A percentile compares a stretch with the other conserved stretches of the same genome.
Conservation (phyloP, 1,140 invertebrate genomes). For the Uloborus diversus region DNA sequence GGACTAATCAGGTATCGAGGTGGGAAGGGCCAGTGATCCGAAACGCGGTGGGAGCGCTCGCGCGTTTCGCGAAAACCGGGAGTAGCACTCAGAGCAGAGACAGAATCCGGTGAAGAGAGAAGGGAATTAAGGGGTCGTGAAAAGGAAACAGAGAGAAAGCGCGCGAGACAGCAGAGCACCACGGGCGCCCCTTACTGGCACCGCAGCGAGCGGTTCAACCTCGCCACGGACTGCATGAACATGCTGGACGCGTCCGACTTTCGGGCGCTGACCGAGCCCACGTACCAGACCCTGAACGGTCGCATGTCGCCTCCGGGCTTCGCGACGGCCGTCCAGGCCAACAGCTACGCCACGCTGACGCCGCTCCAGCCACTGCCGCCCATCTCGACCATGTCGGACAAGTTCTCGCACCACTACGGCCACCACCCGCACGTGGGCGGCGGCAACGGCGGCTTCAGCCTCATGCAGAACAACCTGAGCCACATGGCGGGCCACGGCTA, state of each 20-base stretch:
- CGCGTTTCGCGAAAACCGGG: too few species aligned
- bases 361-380: conserved; percentile 93
- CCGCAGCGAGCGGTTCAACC: too few species aligned
- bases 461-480: conserved; percentile 83
- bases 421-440: conserved; percentile 69
- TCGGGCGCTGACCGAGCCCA: conserved; percentile 59
- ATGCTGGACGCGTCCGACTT: conserved; percentile 62
- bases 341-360: conserved; percentile 79
- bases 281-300: conserved; percentile 61
- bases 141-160: too few species aligned
- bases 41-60: background rate
- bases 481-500: conserved; percentile 55
- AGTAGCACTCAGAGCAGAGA: too few species aligned
- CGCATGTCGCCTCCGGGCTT: conserved; percentile 59
- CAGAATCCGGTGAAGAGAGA: too few species aligned
- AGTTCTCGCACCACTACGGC: conserved; percentile 67
- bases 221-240: conserved; percentile 43
- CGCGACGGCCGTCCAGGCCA: conserved; percentile 76
- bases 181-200: too few species aligned
- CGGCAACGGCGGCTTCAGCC: conserved; percentile 77
- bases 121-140: too few species aligned
- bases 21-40: background rate
- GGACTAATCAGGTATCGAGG: conserved; percentile 44
- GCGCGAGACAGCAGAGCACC: too few species aligned
- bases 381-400: conserved; percentile 97